Conservation (phyloP, 2,113 vertebrate species). For the Camelus dromedarius region DNA sequence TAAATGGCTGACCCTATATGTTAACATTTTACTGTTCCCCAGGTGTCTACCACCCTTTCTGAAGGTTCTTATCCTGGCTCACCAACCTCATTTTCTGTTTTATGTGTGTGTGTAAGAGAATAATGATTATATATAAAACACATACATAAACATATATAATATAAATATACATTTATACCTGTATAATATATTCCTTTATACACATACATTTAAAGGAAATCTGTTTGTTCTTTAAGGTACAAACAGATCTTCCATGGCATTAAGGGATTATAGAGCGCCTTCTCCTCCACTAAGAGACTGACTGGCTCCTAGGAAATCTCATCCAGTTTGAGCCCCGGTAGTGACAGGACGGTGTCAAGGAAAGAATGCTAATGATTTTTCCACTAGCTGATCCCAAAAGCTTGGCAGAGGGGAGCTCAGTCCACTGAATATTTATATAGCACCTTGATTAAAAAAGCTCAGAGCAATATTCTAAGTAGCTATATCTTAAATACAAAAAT, state of each 20-base stretch:
- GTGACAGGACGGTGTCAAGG: slow-evolving; percentile 53
- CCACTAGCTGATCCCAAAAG: slow-evolving; percentile 65
- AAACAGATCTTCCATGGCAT: background rate
- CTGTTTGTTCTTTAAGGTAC: background rate
- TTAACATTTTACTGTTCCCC: background rate
- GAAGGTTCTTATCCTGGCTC: background rate
- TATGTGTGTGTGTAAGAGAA: background rate
- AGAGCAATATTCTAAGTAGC: slow-evolving; percentile 9
- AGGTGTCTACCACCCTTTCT: background rate
- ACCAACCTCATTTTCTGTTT: background rate
- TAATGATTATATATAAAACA: background rate
- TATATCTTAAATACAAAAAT: slow-evolving; percentile 39
- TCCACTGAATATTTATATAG: slow-evolving; percentile 56
- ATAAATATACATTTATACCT: too few relatives aligned
- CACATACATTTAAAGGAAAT: background rate
- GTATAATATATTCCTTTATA: too few relatives aligned
- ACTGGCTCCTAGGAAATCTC: slow-evolving; percentile 15
- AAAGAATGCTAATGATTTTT: slow-evolving; percentile 73
- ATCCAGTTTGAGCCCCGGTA: slow-evolving; percentile 14
- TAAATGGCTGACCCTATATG: background rate
- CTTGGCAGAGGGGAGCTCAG: slow-evolving; percentile 29
- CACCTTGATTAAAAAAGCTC: slow-evolving; percentile 56
- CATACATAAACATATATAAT: background rate
- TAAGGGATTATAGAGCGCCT: background rate
- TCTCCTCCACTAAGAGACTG: background rate